A percentile compares a stretch with the other conserved stretches of the same genome.
phyloP scores from a whole-genome alignment of 2,797 vertebrate genomes.

The Melanotaenia maccullochi region DNA sequence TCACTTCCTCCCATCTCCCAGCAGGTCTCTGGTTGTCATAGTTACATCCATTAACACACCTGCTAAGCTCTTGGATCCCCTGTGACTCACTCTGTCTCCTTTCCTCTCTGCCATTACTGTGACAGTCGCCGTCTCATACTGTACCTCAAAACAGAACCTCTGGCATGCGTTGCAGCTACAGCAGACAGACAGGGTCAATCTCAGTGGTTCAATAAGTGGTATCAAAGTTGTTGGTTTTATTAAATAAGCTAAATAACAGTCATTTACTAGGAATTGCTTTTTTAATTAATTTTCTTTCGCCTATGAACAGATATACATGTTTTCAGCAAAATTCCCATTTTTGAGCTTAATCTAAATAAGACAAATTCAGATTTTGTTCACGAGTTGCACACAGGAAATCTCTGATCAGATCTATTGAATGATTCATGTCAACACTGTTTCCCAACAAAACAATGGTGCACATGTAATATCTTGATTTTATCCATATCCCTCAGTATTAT shows the following conservation, averaged over 20 bases:
- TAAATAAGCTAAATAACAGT: neutral
- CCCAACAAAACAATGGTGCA: neutral
- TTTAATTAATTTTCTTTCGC: neutral
- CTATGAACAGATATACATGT: too few species aligned
- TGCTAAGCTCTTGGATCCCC: slow-evolving; percentile 70
- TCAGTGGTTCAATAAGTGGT: neutral
- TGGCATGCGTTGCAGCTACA: slow-evolving; percentile 21
- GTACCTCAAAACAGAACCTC: slow-evolving; percentile 8
- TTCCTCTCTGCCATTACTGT: slow-evolving; percentile 27
- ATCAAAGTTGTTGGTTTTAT: neutral
- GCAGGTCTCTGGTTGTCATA: slow-evolving; percentile 73
- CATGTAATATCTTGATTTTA: neutral
- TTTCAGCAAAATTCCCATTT: neutral
- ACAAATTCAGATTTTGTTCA: neutral
- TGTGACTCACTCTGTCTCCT: slow-evolving; percentile 12
- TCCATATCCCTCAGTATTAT: neutral
- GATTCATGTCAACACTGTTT: neutral
- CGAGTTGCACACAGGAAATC: too few species aligned
- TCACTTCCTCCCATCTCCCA: slow-evolving; percentile 62
- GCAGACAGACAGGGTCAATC: neutral
- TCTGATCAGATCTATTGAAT: neutral
- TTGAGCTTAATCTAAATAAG: neutral
- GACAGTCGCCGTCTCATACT: slow-evolving; percentile 19
- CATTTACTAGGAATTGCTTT: neutral
- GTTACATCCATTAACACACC: slow-evolving; percentile 80